Evolutionary conservation across 2,113 vertebrate genomes (phyloP), one percentile per base, ranked within the genome.

Genomic region (Cepphus grylle): DNA sequence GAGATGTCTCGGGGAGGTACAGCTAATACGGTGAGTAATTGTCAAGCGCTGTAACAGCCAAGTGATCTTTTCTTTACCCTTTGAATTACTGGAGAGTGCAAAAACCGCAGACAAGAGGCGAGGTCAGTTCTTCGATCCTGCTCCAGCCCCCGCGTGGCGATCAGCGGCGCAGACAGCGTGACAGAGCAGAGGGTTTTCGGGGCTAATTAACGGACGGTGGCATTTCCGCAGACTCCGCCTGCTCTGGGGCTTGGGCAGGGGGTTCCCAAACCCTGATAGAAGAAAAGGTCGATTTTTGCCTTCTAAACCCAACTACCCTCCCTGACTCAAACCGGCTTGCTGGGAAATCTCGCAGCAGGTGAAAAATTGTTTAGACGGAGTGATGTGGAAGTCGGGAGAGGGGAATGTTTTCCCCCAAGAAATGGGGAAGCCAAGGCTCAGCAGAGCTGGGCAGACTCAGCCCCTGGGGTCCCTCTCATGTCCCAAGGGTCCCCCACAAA

Each of bases 211-310:
- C 22, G 4, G 43, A 53, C 2, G 23, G 66, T 16, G 50, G 19
- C 40, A 17, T 49, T 70, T 65, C 80, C 56, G 15, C 19, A 11
- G 17, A 1, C 27, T 8, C 71, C 12, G 2, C 11, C 50, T 43
- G 9, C 22, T 8, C 7, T 19, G 29, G 40, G n/a, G 58, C 23
- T 43, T 9, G 9, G 52, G 29, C 30, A 34, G 23, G 11, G 27
- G 6, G 11, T 43, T 55, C 27, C 45, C 38, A 62, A 8, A 3
- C 0, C 10, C 26, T 7, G 0, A 18, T 29, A 45, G 43, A 50
- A 62, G 11, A 58, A 13, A 18, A 19, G 3, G 27, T 30, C 0
- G 3, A 29, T 20, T 40, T 61, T 55, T 45, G 20, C 18, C 45
- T 29, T 67, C 34, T 20, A 8, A 43, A 62, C 16, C 32, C 42